These are phyloP conservation scores for Labeo catla DNA, from an alignment of 2,113 vertebrate species.

Conservation along the genomic window DNA sequence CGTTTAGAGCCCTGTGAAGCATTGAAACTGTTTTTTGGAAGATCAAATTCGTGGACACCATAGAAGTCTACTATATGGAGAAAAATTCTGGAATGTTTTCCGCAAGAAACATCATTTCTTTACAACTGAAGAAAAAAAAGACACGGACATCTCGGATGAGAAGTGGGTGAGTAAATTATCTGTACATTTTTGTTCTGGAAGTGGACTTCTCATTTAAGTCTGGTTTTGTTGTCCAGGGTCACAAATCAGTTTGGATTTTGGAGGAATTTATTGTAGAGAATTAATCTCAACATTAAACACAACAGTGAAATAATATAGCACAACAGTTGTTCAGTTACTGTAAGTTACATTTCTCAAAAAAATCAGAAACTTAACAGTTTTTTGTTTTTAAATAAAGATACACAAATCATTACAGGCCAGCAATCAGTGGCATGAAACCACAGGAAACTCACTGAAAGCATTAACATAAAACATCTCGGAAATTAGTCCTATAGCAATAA, in stretches of 20 bases:
- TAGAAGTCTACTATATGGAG: too few relatives aligned
- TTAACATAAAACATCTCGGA: background rate
- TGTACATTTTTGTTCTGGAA: too few relatives aligned
- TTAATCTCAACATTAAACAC: background rate
- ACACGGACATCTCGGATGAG: too few relatives aligned
- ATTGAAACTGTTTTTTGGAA: too few relatives aligned
- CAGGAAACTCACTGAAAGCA: background rate
- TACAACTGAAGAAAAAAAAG: too few relatives aligned
- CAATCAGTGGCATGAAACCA: background rate
- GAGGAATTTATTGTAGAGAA: background rate
- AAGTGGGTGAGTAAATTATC: too few relatives aligned
- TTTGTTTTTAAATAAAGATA: background rate
- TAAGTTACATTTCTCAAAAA: background rate
- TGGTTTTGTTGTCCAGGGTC: too few relatives aligned
- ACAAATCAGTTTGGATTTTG: background rate
- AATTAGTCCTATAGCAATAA: slow-evolving; percentile 64
- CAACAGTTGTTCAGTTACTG: background rate
- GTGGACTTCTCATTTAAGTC: too few relatives aligned
- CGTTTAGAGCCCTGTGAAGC: too few relatives aligned
- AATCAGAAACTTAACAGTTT: background rate
- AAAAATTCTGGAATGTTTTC: too few relatives aligned
- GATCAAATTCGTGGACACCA: too few relatives aligned
- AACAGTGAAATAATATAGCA: background rate
- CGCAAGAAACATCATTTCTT: too few relatives aligned
- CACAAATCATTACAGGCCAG: background rate